A percentile compares a stretch with the other conserved stretches of the same genome.
Conservation (phyloP, 2,113 vertebrate genomes). For the Ranitomeya imitator region DNA sequence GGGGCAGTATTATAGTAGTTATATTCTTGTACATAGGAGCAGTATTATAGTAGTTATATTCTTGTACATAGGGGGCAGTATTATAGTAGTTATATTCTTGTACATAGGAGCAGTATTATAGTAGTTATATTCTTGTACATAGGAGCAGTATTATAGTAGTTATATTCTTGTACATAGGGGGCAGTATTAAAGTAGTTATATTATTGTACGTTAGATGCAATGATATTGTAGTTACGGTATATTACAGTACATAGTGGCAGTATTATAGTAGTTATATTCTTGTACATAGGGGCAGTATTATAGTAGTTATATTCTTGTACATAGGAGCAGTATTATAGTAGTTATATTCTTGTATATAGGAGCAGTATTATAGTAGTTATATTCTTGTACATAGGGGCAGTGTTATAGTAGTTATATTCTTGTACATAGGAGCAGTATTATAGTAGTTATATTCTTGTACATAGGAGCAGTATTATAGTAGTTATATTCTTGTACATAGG, state of each 20-base stretch:
- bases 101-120: neutral
- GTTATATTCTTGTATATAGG: neutral
- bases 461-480: neutral
- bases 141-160: neutral
- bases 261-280: too few relatives aligned
- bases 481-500: neutral
- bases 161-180: neutral
- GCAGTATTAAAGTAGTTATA: neutral
- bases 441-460: neutral
- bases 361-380: neutral
- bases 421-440: neutral
- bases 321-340: neutral
- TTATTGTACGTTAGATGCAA: too few relatives aligned
- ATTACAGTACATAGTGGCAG: too few relatives aligned
- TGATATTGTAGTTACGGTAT: too few relatives aligned
- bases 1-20: too few relatives aligned
- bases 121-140: neutral
- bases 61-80: neutral
- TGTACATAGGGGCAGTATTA: neutral
- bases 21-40: too few relatives aligned
- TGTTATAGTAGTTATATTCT: neutral
- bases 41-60: too few relatives aligned
- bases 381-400: neutral
- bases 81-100: neutral
- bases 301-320: neutral